Percentiles rank a stretch among this genome's conserved stretches.
Conservation (phyloP, 1,140 invertebrate species). For the Drosophila insularis region DNA sequence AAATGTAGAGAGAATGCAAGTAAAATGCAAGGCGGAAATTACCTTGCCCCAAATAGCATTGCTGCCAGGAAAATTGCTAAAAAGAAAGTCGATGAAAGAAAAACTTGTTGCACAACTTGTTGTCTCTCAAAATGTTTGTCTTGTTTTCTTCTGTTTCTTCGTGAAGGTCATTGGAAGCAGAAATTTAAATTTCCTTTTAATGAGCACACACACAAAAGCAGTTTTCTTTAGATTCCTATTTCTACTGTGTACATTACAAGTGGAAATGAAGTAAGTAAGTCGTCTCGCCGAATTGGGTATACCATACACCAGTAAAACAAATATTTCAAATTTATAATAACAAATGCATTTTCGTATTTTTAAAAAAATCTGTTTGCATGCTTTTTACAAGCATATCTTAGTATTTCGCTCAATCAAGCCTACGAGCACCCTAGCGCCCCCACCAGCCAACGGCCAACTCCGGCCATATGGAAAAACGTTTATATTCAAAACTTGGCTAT, state of each 20-base stretch:
- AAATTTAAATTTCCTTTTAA: conserved; percentile 40
- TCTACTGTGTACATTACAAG: background rate
- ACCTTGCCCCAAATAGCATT: conserved; percentile 71
- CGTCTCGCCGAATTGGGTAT: too few species aligned
- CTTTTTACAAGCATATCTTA: too few species aligned
- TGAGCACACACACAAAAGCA: conserved; percentile 5
- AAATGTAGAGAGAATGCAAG: conserved; percentile 8
- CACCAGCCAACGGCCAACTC: too few species aligned
- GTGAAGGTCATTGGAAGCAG: conserved; percentile 59
- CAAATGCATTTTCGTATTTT: too few species aligned
- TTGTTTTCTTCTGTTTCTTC: background rate
- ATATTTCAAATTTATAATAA: too few species aligned
- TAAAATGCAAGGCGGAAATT: conserved; percentile 68
- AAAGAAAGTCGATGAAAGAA: conserved; percentile 47
- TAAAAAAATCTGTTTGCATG: too few species aligned
- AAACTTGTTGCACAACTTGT: conserved; percentile 76
- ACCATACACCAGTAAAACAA: too few species aligned
- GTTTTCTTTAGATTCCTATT: background rate
- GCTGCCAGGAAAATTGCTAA: conserved; percentile 32
- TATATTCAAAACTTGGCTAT: too few species aligned
- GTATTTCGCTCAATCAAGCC: too few species aligned
- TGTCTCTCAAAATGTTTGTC: conserved; percentile 20
- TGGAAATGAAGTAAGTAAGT: too few species aligned
- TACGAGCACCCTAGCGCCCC: too few species aligned
- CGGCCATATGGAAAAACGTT: too few species aligned